phyloP scores from a whole-genome alignment of 92 coral and sea anemone genomes.

The Blastomussa wellsi region DNA sequence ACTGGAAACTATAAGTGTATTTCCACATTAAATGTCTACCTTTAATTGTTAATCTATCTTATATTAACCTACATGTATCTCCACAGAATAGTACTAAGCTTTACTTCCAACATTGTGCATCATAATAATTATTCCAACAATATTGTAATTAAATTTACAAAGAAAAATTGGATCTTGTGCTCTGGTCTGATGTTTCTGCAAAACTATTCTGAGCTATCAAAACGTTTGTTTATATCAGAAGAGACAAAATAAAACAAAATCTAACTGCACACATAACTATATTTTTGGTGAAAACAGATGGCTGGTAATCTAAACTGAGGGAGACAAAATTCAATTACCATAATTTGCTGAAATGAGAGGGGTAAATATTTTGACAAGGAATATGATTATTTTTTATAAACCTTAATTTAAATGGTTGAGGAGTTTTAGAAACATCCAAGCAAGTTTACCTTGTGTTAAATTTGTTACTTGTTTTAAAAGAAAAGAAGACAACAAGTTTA shows the following conservation, averaged over 20 bases:
- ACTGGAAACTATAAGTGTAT: too few species aligned
- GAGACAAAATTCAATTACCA: neutral
- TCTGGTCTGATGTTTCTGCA: neutral
- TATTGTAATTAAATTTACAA: neutral
- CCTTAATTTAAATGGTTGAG: too few species aligned
- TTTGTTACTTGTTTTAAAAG: neutral
- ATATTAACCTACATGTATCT: too few species aligned
- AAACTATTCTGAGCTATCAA: neutral
- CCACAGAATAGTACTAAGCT: too few species aligned
- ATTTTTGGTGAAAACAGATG: conserved; percentile 6
- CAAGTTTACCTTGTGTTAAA: neutral
- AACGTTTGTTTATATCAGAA: neutral
- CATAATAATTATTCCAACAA: too few species aligned
- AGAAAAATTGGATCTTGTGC: neutral
- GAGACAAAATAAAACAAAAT: neutral
- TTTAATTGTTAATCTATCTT: too few species aligned
- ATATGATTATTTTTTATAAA: neutral
- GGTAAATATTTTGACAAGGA: neutral
- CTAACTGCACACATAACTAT: neutral
- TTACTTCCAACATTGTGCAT: too few species aligned
- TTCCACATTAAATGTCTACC: too few species aligned
- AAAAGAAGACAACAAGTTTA: neutral
- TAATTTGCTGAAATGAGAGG: neutral
- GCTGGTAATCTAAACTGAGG: neutral
- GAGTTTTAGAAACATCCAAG: neutral